Evolutionary conservation across 2,888 invertebrate species (phyloP).

Genomic region (Odontothrips loti): DNA sequence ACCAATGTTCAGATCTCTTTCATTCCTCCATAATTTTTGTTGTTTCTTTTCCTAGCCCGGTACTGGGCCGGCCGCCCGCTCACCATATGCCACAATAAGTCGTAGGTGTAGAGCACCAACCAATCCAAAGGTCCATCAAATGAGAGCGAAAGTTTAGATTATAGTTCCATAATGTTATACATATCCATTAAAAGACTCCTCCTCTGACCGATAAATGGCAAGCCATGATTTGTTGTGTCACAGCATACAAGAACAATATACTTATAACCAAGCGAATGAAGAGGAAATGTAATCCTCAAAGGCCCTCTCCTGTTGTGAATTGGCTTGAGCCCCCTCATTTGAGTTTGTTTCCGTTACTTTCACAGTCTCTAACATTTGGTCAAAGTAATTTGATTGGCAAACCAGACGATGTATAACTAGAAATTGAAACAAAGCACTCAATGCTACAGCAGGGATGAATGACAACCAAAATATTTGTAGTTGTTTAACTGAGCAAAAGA

Average conservation of each 20-base stretch:
- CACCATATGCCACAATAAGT: slow-evolving; percentile 24
- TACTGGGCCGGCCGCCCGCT: slow-evolving; percentile 22
- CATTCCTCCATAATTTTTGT: slow-evolving; percentile 20
- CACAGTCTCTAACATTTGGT: neutral
- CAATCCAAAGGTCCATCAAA: slow-evolving; percentile 24
- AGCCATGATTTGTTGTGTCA: slow-evolving; percentile 6
- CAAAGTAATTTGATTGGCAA: neutral
- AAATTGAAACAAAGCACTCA: neutral
- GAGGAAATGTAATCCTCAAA: neutral
- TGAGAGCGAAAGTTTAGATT: slow-evolving; percentile 22
- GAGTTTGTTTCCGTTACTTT: neutral
- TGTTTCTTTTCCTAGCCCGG: slow-evolving; percentile 22
- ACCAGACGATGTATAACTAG: neutral
- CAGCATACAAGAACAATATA: neutral
- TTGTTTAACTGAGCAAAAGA: too few relatives aligned
- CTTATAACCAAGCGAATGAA: neutral
- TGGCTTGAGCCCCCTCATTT: slow-evolving; percentile 8
- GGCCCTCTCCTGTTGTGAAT: neutral
- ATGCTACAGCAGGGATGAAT: neutral
- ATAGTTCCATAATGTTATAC: slow-evolving; percentile 25
- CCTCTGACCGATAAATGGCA: slow-evolving; percentile 19
- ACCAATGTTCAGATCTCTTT: slow-evolving; percentile 22
- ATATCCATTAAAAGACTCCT: slow-evolving; percentile 26
- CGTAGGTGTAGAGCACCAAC: slow-evolving; percentile 25
- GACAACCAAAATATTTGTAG: too few relatives aligned